Percentiles rank a stretch among this genome's conserved stretches.
Conservation (phyloP, 2,888 invertebrate species). For the Diarsia rubi region DNA sequence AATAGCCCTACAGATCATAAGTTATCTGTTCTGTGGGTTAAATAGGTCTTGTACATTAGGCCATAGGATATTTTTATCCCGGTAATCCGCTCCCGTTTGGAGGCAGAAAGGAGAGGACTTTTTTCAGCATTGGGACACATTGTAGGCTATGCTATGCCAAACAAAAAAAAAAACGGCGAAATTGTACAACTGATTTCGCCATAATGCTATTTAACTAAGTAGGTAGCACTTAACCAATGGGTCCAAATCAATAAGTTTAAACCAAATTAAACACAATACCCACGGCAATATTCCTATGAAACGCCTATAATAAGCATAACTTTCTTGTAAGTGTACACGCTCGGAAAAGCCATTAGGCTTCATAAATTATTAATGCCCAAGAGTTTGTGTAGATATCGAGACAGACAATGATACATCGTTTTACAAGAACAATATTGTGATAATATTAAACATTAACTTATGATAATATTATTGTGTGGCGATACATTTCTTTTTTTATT, state of each 20-base stretch:
- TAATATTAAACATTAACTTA: conserved; percentile 5
- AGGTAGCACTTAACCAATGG: background rate
- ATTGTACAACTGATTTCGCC: no score
- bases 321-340: background rate
- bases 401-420: conserved; percentile 7
- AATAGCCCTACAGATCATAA: no score
- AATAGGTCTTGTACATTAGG: no score
- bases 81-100: no score
- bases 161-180: no score
- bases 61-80: no score
- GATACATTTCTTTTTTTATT: background rate
- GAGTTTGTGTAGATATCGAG: conserved; percentile 1
- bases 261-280: conserved; percentile 7
- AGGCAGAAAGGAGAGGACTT: no score
- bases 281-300: conserved; percentile 5
- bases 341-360: conserved; percentile 11
- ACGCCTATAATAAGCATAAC: background rate
- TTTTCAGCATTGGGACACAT: no score
- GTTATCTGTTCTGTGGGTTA: no score
- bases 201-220: background rate
- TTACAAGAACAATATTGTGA: conserved; percentile 10
- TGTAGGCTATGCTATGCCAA: no score
- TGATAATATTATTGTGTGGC: background rate
- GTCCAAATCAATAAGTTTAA: background rate
- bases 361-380: conserved; percentile 24